Conservation (phyloP, 2,113 vertebrate genomes). For the Numenius arquata region DNA sequence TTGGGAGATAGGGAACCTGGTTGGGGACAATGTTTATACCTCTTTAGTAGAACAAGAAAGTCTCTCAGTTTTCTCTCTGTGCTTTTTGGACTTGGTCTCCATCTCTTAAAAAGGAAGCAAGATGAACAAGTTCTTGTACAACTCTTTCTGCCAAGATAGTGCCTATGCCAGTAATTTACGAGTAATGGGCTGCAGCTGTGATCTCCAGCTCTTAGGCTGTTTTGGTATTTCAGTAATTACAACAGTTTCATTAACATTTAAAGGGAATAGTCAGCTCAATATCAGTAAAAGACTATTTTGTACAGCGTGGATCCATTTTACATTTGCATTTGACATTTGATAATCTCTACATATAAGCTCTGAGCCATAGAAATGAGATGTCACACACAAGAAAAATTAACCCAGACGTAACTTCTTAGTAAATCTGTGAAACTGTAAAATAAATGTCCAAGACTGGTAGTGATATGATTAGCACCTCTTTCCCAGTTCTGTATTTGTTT, state of each 20-base stretch:
- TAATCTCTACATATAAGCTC: conserved; percentile 71
- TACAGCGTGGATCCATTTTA: conserved; percentile 67
- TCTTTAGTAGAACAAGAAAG: not conserved
- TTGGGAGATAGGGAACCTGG: not conserved
- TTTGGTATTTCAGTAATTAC: conserved; percentile 81
- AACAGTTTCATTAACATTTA: conserved; percentile 84
- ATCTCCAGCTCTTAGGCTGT: conserved; percentile 71
- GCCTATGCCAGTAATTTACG: conserved; percentile 69
- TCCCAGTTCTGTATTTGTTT: not conserved
- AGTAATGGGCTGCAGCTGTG: conserved; percentile 78
- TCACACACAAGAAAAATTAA: conserved; percentile 71
- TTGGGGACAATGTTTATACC: not conserved
- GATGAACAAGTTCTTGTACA: conserved; percentile 59
- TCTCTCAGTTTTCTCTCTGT: conserved; percentile 10
- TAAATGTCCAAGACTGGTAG: conserved; percentile 26
- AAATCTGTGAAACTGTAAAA: conserved; percentile 51
- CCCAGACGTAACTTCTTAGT: conserved; percentile 48
- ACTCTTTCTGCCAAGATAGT: conserved; percentile 61
- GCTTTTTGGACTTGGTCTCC: conserved; percentile 24
- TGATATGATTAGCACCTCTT: conserved; percentile 47
- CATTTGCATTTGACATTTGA: conserved; percentile 83
- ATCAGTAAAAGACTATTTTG: conserved; percentile 72
- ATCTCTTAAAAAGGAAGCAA: conserved; percentile 40
- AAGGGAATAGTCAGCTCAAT: conserved; percentile 74
- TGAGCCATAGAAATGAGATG: conserved; percentile 66